phyloP scores from a whole-genome alignment of 2,888 invertebrate species.

The Dicranocentrus wangi region DNA sequence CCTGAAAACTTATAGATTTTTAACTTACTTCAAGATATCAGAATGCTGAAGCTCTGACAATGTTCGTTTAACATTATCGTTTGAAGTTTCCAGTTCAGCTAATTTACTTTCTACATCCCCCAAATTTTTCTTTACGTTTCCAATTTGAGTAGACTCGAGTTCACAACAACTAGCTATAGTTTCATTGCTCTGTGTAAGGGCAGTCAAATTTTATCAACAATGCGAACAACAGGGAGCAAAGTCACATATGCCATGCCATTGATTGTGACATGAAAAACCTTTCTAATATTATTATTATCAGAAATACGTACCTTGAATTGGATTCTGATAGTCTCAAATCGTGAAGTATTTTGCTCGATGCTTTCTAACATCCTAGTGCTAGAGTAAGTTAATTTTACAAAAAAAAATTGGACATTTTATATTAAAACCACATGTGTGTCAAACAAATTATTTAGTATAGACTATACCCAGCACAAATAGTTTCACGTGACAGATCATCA shows the following conservation, averaged over 20 bases:
- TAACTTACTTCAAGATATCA: neutral
- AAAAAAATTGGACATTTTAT: too few relatives aligned
- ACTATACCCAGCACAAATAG: neutral
- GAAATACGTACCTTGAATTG: conserved; percentile 32
- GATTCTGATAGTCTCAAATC: conserved; percentile 3
- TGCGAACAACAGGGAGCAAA: too few relatives aligned
- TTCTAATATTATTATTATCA: too few relatives aligned
- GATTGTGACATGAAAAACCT: too few relatives aligned
- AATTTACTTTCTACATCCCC: neutral
- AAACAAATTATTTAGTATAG: too few relatives aligned
- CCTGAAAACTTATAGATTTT: too few relatives aligned
- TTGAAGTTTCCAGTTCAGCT: neutral
- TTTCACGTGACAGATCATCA: neutral
- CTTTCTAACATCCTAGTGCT: neutral
- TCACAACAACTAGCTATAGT: too few relatives aligned
- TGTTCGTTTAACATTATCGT: neutral
- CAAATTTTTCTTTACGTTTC: neutral
- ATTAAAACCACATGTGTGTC: neutral
- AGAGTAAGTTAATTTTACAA: too few relatives aligned
- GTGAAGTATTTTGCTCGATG: neutral
- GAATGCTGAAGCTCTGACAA: neutral
- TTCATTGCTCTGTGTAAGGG: too few relatives aligned
- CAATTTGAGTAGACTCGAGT: too few relatives aligned
- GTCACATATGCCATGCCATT: too few relatives aligned
- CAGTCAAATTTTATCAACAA: too few relatives aligned